These are phyloP conservation scores for Slavum lentiscoides DNA, from an alignment of 2,888 invertebrate species.

Conservation along the genomic window DNA sequence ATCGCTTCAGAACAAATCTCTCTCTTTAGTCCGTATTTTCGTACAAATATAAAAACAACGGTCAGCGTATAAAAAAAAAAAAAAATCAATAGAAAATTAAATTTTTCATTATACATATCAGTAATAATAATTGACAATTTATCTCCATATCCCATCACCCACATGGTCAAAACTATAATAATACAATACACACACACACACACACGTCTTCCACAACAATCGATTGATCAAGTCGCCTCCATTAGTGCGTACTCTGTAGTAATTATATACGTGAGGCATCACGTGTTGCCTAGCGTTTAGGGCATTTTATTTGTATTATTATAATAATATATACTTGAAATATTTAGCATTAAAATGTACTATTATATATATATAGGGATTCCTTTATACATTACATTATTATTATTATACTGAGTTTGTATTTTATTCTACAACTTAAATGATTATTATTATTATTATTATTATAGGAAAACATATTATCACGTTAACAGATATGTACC, in stretches of 20 bases:
- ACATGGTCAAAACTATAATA: not conserved
- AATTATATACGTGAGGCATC: not conserved
- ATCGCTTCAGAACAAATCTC: conserved; percentile 10
- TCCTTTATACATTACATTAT: too few species aligned
- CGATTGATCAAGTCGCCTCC: not conserved
- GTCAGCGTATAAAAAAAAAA: too few species aligned
- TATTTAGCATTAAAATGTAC: too few species aligned
- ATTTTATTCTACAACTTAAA: too few species aligned
- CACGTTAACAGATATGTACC: too few species aligned
- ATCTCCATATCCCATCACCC: not conserved
- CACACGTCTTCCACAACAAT: conserved; percentile 28
- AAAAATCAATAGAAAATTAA: conserved; percentile 22
- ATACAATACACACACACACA: conserved; percentile 5
- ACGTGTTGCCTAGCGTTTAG: not conserved
- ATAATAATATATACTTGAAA: too few species aligned
- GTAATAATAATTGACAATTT: not conserved
- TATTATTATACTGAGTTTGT: too few species aligned
- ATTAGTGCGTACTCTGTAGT: conserved; percentile 11
- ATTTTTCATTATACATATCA: conserved; percentile 45
- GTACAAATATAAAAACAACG: too few species aligned
- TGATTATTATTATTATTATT: too few species aligned
- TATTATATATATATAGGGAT: too few species aligned
- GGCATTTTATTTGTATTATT: conserved; percentile 2
- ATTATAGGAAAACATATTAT: too few species aligned
- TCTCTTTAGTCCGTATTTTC: not conserved